Percentiles rank a stretch among this genome's conserved stretches.
phyloP scores from a whole-genome alignment of 2,113 vertebrate species.

The Lates calcarifer region DNA sequence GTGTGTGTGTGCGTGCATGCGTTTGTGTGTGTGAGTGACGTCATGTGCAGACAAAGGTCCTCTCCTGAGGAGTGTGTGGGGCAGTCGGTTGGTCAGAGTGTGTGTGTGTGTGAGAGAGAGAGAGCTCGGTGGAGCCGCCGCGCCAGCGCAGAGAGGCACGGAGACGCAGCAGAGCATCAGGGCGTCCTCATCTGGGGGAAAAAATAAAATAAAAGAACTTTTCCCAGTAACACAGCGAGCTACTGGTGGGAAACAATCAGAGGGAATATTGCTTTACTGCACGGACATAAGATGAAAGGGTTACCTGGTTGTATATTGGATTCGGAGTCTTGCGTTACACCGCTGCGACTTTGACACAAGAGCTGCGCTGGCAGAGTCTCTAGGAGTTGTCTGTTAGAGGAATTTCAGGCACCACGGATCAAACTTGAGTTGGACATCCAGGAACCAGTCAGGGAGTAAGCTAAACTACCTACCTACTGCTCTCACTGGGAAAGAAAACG shows the following conservation, averaged over 20 bases:
- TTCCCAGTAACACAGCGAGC: background rate
- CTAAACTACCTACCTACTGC: conserved; percentile 31
- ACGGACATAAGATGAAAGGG: conserved; percentile 82
- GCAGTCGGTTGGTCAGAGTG: conserved; percentile 44
- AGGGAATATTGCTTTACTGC: conserved; percentile 14
- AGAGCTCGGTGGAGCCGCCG: conserved; percentile 40
- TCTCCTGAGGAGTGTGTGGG: conserved; percentile 68
- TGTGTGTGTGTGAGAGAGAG: conserved; percentile 21
- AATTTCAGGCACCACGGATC: conserved; percentile 52
- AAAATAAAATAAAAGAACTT: background rate
- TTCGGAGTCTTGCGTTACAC: conserved; percentile 57
- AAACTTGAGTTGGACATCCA: conserved; percentile 59
- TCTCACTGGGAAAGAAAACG: conserved; percentile 43
- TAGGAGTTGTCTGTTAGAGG: conserved; percentile 46
- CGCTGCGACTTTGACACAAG: conserved; percentile 67
- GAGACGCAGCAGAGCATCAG: conserved; percentile 66
- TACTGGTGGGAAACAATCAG: background rate
- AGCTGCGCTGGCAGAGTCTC: conserved; percentile 50
- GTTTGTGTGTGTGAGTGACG: conserved; percentile 63
- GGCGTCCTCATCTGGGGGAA: conserved; percentile 34
- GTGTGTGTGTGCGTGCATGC: background rate
- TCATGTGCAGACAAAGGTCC: conserved; percentile 76
- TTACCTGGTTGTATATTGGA: conserved; percentile 66
- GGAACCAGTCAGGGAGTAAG: conserved; percentile 63
- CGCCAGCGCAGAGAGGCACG: conserved; percentile 71